Evolutionary conservation across 1,140 invertebrate species (phyloP).

Genomic region (Musca vetustissima): DNA sequence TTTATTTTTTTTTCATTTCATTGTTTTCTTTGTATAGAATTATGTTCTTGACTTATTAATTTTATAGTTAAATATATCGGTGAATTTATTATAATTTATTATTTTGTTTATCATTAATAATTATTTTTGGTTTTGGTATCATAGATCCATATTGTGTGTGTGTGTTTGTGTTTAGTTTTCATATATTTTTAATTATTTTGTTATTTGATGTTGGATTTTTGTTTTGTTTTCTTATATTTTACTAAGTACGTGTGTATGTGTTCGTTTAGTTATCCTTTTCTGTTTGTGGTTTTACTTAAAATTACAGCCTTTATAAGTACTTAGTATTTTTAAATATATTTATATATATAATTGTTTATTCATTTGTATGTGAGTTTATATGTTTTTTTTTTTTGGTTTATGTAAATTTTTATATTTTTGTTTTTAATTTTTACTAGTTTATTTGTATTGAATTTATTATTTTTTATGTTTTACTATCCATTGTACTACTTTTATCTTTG

Average conservation of each 20-base stretch:
- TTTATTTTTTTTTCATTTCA: slow-evolving; percentile 5
- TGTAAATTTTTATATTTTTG: background rate
- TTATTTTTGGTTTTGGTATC: slow-evolving; percentile 11
- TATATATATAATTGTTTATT: background rate
- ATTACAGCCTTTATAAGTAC: slow-evolving; percentile 57
- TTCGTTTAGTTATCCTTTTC: slow-evolving; percentile 27
- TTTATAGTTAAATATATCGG: slow-evolving; percentile 17
- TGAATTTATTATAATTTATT: slow-evolving; percentile 33
- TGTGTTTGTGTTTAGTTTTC: no score
- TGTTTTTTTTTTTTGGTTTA: background rate
- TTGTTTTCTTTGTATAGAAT: slow-evolving; percentile 16
- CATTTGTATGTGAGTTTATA: background rate
- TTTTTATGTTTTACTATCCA: slow-evolving; percentile 24
- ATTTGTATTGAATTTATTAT: no score
- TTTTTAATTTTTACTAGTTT: background rate
- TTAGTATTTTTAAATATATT: slow-evolving; percentile 29
- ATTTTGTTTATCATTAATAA: slow-evolving; percentile 34
- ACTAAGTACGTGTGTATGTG: background rate
- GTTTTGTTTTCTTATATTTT: background rate
- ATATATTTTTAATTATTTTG: no score
- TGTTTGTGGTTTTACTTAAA: slow-evolving; percentile 45
- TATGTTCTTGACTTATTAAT: slow-evolving; percentile 5
- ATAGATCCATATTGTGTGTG: no score
- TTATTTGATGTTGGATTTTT: background rate
- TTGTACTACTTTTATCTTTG: slow-evolving; percentile 27